These are phyloP conservation scores for Daubentonia madagascariensis DNA, from an alignment of 2,113 vertebrate genomes.

Conservation along the genomic window DNA sequence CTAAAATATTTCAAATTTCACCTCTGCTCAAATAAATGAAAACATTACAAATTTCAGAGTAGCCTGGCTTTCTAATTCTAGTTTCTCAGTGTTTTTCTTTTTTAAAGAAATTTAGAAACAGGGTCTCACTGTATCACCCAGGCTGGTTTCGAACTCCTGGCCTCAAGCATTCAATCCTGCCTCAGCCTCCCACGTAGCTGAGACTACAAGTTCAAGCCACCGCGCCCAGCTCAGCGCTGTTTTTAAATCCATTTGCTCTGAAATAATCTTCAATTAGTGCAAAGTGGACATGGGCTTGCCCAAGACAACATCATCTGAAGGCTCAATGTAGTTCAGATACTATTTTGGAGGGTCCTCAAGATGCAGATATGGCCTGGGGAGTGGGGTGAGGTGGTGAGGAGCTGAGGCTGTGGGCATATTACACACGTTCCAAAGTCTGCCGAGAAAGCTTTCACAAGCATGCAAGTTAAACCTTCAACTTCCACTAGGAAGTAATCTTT, in stretches of 20 bases:
- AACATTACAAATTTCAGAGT: background rate
- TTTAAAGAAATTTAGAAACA: too few species aligned
- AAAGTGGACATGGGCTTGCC: background rate
- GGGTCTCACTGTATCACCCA: too few species aligned
- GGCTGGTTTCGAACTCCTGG: too few species aligned
- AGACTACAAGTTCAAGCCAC: too few species aligned
- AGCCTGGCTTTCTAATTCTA: background rate
- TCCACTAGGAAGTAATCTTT: background rate
- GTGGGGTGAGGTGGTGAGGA: fast-evolving
- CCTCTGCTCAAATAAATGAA: background rate
- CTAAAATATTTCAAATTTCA: constrained; percentile 13
- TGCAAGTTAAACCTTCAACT: background rate
- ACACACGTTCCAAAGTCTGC: background rate
- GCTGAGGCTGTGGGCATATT: background rate
- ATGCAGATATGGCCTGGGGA: fast-evolving
- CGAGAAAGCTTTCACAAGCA: background rate
- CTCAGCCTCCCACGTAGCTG: too few species aligned
- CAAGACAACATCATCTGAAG: background rate
- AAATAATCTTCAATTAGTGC: background rate
- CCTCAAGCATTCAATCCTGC: too few species aligned
- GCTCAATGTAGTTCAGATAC: background rate
- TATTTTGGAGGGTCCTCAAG: background rate
- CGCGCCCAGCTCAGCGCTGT: background rate
- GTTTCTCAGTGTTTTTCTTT: background rate
- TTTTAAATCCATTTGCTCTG: background rate